A percentile compares a stretch with the other conserved stretches of the same genome.
These are phyloP conservation scores for Siderastrea siderea DNA, from an alignment of 92 coral and sea anemone genomes.

Conservation along the genomic window DNA sequence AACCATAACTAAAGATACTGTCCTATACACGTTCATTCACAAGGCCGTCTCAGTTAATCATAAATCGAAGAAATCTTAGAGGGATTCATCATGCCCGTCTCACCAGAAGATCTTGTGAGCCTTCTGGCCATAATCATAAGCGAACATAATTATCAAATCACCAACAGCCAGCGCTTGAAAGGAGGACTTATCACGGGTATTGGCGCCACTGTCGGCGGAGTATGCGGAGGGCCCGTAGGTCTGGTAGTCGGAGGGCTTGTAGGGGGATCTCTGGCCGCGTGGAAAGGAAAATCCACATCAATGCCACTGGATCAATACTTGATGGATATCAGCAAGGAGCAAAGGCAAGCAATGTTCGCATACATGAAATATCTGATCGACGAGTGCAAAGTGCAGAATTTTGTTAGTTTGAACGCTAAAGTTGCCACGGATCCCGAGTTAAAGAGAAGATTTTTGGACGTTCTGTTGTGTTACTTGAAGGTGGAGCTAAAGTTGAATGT, in stretches of 20 bases:
- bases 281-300: slow-evolving; percentile 71
- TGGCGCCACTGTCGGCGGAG: slow-evolving; percentile 88
- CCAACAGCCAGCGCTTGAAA: slow-evolving; percentile 61
- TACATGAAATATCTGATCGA: slow-evolving; percentile 89
- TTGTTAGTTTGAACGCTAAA: slow-evolving; percentile 86
- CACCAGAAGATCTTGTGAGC: slow-evolving; percentile 83
- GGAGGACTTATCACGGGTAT: slow-evolving; percentile 79
- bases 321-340: slow-evolving; percentile 81
- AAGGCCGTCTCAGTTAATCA: neutral
- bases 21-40: no score
- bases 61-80: neutral
- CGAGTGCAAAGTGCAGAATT: slow-evolving; percentile 76
- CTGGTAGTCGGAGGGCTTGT: slow-evolving; percentile 81
- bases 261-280: slow-evolving; percentile 89
- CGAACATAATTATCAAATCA: slow-evolving; percentile 70
- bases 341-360: slow-evolving; percentile 71
- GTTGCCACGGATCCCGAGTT: slow-evolving; percentile 83
- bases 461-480: slow-evolving; percentile 82
- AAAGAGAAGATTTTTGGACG: slow-evolving; percentile 82
- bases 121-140: slow-evolving; percentile 79
- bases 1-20: neutral
- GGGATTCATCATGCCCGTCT: slow-evolving; percentile 51
- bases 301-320: slow-evolving; percentile 77
- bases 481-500: slow-evolving; percentile 72
- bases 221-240: slow-evolving; percentile 89